Base-by-base conservation (phyloP, 2,797 vertebrate species). In the Paratrypauchen microcephalus region DNA sequence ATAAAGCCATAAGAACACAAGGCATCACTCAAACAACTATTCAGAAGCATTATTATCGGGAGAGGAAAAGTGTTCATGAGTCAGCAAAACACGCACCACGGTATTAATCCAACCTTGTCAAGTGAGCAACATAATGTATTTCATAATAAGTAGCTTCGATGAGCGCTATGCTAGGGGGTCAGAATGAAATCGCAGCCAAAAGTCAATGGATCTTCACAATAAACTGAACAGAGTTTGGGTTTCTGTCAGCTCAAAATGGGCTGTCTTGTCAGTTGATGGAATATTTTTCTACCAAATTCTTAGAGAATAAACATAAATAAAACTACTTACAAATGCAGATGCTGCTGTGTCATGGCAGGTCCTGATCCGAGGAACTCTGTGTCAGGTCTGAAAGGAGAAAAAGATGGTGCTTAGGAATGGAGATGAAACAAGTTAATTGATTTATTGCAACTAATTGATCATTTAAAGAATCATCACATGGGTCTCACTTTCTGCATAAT, bases 291-390 rank as follows among this genome's bases (percentile, higher is more conserved):
- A 52, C 19, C 7, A 21, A 21, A 21, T n/a, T 52, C 1, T 9
- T 3, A 24, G 11, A 11, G 19, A 23, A 23, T 24, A 23, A 55
- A 55, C 52, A 24, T 55, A 23, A 11, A 23, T 11, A 55, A 11
- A 23, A 30, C 87, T 96, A 98, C 96, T 98, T 93, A 98, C 96
- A 94, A 94, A 90, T 94, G 94, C 92, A 75, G 95, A 88, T 89
- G 92, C 92, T 94, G 91, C 91, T 94, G 95, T 81, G 94, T 94
- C 96, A 97, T 96, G 86, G 91, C 90, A 28, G 77, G 78, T 75
- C 83, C 90, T 36, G 78, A 78, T 75, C 83, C 58, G 74, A 80
- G 68, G 62, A 71, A 76, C 48, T 88, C 84, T 75, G 70, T 47
- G 70, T 90, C 76, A 47, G 77, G 78, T 85, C 89, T 87, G 83